These are phyloP conservation scores for Axea sp. DNA, from an alignment of 2,888 invertebrate species.

Conservation along the genomic window DNA sequence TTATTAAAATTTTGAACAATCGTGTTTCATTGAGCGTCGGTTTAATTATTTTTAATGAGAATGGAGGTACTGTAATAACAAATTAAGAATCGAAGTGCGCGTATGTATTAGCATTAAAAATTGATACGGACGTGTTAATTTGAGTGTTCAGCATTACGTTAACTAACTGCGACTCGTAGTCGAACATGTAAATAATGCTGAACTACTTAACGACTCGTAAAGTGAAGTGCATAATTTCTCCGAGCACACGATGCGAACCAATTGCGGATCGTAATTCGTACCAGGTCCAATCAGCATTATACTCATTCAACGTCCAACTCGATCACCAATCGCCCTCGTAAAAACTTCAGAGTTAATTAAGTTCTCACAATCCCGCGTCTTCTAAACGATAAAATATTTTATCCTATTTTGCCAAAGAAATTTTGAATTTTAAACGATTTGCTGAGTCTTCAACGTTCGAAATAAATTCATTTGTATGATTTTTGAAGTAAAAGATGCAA, in stretches of 20 bases:
- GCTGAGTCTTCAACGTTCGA: too few species aligned
- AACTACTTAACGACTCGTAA: slow-evolving; percentile 72
- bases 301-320: slow-evolving; percentile 59
- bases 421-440: too few species aligned
- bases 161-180: slow-evolving; percentile 48
- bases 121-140: slow-evolving; percentile 47
- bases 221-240: slow-evolving; percentile 63
- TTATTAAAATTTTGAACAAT: neutral
- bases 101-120: slow-evolving; percentile 27
- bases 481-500: too few species aligned
- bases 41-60: slow-evolving; percentile 1
- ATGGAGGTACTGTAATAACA: neutral
- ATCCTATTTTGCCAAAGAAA: too few species aligned
- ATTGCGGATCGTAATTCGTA: slow-evolving; percentile 60
- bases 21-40: too few species aligned
- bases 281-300: slow-evolving; percentile 62
- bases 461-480: too few species aligned
- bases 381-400: slow-evolving; percentile 44
- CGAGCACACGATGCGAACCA: slow-evolving; percentile 48
- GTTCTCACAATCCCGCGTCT: slow-evolving; percentile 44
- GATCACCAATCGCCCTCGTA: slow-evolving; percentile 60
- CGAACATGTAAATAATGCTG: slow-evolving; percentile 66
- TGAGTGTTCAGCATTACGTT: slow-evolving; percentile 42
- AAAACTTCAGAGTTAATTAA: slow-evolving; percentile 63
- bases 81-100: slow-evolving; percentile 5